phyloP scores from a whole-genome alignment of 2,113 vertebrate genomes.

The Nothoprocta pentlandii region DNA sequence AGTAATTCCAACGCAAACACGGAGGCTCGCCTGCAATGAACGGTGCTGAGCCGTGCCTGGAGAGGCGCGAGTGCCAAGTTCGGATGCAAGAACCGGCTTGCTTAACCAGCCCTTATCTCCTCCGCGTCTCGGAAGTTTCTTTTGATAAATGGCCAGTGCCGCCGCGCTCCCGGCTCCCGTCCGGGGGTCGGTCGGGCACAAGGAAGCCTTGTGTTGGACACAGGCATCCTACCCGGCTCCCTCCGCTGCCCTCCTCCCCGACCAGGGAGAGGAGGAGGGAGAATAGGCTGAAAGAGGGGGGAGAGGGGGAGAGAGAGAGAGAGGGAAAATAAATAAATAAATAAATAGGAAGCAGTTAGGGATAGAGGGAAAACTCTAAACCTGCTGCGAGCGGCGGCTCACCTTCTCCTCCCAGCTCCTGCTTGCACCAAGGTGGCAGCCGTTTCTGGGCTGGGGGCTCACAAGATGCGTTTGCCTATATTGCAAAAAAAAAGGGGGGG shows the following conservation, averaged over 20 bases:
- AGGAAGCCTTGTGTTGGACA: conserved; percentile 34
- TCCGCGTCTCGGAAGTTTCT: conserved; percentile 38
- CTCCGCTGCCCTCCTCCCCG: not conserved
- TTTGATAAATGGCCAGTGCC: not conserved
- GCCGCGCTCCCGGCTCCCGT: not conserved
- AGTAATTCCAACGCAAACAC: not conserved
- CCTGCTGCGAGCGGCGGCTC: not conserved
- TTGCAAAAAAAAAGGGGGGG: no score
- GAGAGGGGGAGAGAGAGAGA: conserved; percentile 2
- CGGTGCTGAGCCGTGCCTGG: not conserved
- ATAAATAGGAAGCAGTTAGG: conserved; percentile 1
- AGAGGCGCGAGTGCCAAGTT: conserved; percentile 46
- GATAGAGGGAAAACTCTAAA: conserved; percentile 61
- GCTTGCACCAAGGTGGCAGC: not conserved
- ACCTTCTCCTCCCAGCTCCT: conserved; percentile 12
- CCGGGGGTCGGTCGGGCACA: not conserved
- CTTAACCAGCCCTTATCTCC: conserved; percentile 36
- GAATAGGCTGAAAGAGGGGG: conserved; percentile 8
- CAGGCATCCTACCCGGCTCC: not conserved
- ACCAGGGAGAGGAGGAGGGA: not conserved
- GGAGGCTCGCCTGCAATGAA: not conserved
- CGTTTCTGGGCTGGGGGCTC: not conserved
- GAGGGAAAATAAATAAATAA: not conserved
- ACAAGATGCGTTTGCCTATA: not conserved
- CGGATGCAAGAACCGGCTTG: conserved; percentile 41